Percentiles rank a stretch among this genome's conserved stretches.
Conservation (phyloP, 2,888 invertebrate species). For the Drosophila infuscata region DNA sequence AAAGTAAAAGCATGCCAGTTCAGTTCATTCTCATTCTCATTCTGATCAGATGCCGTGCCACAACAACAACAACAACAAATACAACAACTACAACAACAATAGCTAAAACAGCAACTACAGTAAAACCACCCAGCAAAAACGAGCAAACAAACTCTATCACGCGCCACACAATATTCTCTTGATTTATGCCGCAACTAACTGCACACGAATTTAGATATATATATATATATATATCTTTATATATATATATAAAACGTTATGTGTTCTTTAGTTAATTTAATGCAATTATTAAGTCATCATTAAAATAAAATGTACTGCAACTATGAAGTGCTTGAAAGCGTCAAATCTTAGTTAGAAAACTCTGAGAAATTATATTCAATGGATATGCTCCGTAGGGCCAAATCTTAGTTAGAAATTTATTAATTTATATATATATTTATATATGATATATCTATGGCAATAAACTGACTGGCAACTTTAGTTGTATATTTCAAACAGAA, state of each 20-base stretch:
- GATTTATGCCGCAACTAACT: constrained; percentile 60
- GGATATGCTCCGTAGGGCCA: not conserved
- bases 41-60: constrained; percentile 55
- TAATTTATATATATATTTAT: not conserved
- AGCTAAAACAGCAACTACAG: not conserved
- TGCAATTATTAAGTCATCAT: constrained; percentile 56
- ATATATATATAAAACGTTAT: constrained; percentile 10
- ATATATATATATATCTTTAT: not conserved
- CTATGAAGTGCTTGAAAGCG: not conserved
- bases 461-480: not conserved
- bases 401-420: not conserved
- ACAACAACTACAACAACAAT: not conserved
- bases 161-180: constrained; percentile 57
- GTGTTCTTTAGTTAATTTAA: constrained; percentile 40
- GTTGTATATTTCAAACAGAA: not conserved
- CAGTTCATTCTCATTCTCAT: not conserved
- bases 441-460: not conserved
- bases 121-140: constrained; percentile 18
- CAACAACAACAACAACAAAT: constrained; percentile 15
- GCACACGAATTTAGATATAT: constrained; percentile 24
- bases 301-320: constrained; percentile 1
- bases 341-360: not conserved
- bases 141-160: constrained; percentile 44
- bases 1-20: constrained; percentile 70
- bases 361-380: not conserved